These are phyloP conservation scores for Agonopterix subpropinquella DNA, from an alignment of 2,888 invertebrate genomes.

Conservation along the genomic window DNA sequence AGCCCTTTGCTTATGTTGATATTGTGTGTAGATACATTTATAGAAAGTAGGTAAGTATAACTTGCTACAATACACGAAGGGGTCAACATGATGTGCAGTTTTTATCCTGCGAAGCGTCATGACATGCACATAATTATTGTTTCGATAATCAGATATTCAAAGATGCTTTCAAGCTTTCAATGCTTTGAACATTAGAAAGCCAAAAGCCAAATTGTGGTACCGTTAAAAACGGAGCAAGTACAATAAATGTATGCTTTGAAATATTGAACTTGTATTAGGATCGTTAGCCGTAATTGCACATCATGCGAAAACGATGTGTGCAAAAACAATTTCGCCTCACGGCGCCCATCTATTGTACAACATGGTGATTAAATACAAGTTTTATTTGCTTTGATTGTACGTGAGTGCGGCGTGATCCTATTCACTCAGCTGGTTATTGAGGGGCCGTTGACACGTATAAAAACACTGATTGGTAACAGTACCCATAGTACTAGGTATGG, in stretches of 20 bases:
- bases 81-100: slow-evolving; percentile 40
- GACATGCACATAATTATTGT: slow-evolving; percentile 50
- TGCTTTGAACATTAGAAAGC: slow-evolving; percentile 57
- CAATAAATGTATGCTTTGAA: slow-evolving; percentile 42
- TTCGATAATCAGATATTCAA: slow-evolving; percentile 45
- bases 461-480: slow-evolving; percentile 53
- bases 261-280: slow-evolving; percentile 47
- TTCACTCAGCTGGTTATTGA: slow-evolving; percentile 28
- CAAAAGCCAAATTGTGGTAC: slow-evolving; percentile 52
- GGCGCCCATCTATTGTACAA: slow-evolving; percentile 8
- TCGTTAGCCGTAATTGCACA: slow-evolving; percentile 58
- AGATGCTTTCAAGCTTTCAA: slow-evolving; percentile 26
- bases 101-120: slow-evolving; percentile 25
- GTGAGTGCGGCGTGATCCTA: slow-evolving; percentile 33
- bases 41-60: too few species aligned
- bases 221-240: slow-evolving; percentile 40
- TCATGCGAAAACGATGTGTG: slow-evolving; percentile 50
- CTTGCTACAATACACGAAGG: too few species aligned
- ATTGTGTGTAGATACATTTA: too few species aligned
- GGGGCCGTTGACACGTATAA: slow-evolving; percentile 54
- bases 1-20: too few species aligned
- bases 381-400: slow-evolving; percentile 59
- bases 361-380: slow-evolving; percentile 48
- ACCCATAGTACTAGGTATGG: slow-evolving; percentile 33
- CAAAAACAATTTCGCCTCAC: slow-evolving; percentile 42